phyloP scores from a whole-genome alignment of 2,888 invertebrate genomes.

The Tetropium fuscum region DNA sequence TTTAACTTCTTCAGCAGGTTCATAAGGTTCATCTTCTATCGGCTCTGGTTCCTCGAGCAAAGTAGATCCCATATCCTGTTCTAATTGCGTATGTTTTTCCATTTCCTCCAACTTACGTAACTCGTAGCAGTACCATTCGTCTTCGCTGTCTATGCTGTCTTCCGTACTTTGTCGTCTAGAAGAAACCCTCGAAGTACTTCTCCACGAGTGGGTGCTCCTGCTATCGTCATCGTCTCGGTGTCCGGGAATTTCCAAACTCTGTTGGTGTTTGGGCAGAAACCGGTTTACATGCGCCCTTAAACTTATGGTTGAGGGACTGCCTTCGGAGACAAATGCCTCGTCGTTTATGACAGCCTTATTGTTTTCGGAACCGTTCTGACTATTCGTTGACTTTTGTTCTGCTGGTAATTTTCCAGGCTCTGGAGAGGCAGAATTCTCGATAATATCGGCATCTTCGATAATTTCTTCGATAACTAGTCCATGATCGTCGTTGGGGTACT shows the following conservation, averaged over 20 bases:
- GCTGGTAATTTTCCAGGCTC: constrained; percentile 34
- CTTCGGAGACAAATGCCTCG: constrained; percentile 71
- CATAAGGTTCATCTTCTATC: constrained; percentile 68
- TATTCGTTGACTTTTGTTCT: constrained; percentile 59
- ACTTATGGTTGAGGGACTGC: constrained; percentile 76
- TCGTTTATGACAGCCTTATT: constrained; percentile 56
- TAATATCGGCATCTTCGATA: constrained; percentile 42
- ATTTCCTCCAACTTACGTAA: constrained; percentile 87
- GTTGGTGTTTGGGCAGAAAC: constrained; percentile 77
- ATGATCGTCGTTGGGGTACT: constrained; percentile 60
- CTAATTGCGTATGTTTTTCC: constrained; percentile 79
- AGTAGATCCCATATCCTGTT: constrained; percentile 72
- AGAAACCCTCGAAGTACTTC: constrained; percentile 87
- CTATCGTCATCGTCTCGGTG: constrained; percentile 86
- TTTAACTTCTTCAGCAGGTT: constrained; percentile 78
- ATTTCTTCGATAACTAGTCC: constrained; percentile 55
- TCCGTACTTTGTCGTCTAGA: constrained; percentile 92
- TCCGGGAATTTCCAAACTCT: constrained; percentile 84
- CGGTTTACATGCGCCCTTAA: constrained; percentile 71
- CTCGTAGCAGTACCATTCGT: constrained; percentile 94
- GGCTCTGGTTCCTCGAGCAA: constrained; percentile 72
- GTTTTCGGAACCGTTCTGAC: constrained; percentile 53
- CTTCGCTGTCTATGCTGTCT: constrained; percentile 93
- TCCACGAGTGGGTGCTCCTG: constrained; percentile 87
- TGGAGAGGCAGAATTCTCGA: constrained; percentile 28